Evolutionary conservation across 2,113 vertebrate species (phyloP), one percentile per base, ranked within the genome.

Genomic region (Salvelinus alpinus): DNA sequence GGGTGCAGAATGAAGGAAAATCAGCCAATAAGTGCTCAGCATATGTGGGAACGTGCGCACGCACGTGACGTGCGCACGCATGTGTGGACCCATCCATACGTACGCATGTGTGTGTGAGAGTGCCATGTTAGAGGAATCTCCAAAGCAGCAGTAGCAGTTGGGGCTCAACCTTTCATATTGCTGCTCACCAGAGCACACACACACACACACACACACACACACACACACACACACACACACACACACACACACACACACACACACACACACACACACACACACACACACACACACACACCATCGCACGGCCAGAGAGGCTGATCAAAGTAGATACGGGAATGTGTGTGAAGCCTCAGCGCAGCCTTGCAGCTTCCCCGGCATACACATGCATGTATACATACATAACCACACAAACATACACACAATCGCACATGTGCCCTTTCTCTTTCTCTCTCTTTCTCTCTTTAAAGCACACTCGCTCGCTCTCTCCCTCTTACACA

Each of bases 271-370:
- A 71, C 57, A 62, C 31, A 34, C 31, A 71, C 29, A 31, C 29
- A 31, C 27, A 27, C 27, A 27, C 57, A 60, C 31, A 34, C 31
- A 71, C 38, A 24, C 38, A 70, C 80, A 82, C 68, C 64, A 34
- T n/a, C 6, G 66, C 34, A 69, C 6, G 1, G 60, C 29, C 31
- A 79, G 86, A 87, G 78, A 51, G 78, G 73, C 66, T 77, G 83
- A 87, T 87, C 85, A 84, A 83, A 84, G 82, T 69, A 16, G 75
- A 5, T 7, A 71, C 24, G 9, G 70, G 6, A 57, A 57, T 13
- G 57, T 57, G 12, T 54, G 70, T 29, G 24, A 34, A 16, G 29
- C 16, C 27, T 31, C 29, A 67, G 65, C 6, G 65, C 65, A 67
- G 12, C 65, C 27, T 27, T 29, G 25, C 2, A 64, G 24, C 11